Evolutionary conservation across 2,113 vertebrate species (phyloP).

Genomic region (Phoenicopterus ruber): DNA sequence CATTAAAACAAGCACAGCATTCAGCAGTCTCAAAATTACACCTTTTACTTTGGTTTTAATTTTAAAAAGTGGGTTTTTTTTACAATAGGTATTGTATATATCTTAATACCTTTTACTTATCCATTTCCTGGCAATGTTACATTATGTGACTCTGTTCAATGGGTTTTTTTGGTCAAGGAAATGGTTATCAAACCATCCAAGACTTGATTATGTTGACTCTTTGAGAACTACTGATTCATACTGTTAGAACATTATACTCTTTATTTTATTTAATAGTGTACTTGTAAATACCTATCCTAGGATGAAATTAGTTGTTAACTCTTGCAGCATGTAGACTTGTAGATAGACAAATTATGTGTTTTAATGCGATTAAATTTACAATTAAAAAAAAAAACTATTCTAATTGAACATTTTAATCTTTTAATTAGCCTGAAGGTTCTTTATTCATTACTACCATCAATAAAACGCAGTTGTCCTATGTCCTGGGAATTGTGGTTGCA

Average conservation of each 20-base stretch:
- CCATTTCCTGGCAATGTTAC: background rate
- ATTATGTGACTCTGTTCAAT: background rate
- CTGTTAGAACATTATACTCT: background rate
- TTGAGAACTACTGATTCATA: background rate
- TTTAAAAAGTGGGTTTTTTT: background rate
- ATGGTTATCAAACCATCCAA: background rate
- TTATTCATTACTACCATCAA: conserved; percentile 95
- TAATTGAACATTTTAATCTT: conserved; percentile 6
- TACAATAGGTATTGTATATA: background rate
- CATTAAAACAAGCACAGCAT: background rate
- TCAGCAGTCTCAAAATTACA: background rate
- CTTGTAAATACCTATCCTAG: background rate
- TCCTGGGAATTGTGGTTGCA: conserved; percentile 85
- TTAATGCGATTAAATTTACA: background rate
- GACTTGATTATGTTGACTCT: background rate
- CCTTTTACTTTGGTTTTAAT: background rate
- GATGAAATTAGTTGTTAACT: background rate
- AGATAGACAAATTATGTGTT: background rate
- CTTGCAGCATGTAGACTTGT: background rate
- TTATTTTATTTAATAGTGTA: background rate
- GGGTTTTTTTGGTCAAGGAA: background rate
- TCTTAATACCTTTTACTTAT: background rate
- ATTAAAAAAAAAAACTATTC: background rate
- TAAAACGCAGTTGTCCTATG: conserved; percentile 89
- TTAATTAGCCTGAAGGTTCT: conserved; percentile 84